Percentiles rank a stretch among this genome's conserved stretches.
phyloP scores from a whole-genome alignment of 2,888 invertebrate species.

The Aspidiotus destructor region DNA sequence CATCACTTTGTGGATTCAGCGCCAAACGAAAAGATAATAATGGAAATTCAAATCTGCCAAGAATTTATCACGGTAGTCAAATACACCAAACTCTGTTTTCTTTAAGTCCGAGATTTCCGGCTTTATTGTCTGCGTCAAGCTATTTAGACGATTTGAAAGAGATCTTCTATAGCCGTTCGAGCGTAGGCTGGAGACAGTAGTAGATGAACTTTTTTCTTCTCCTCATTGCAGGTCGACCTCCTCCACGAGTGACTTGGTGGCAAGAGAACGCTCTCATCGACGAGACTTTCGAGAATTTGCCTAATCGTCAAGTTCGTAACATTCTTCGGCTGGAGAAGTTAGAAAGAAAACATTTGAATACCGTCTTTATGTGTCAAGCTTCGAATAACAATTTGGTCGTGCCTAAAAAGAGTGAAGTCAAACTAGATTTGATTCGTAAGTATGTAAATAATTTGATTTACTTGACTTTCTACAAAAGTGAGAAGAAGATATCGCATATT shows the following conservation, averaged over 20 bases:
- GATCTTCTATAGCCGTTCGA: too few relatives aligned
- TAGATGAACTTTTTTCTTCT: too few relatives aligned
- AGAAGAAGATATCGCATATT: not conserved
- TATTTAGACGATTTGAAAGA: too few relatives aligned
- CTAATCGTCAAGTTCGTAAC: conserved; percentile 58
- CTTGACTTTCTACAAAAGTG: not conserved
- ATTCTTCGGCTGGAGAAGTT: conserved; percentile 59
- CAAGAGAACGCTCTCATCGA: conserved; percentile 62
- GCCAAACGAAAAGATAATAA: too few relatives aligned
- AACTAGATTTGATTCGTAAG: conserved; percentile 66
- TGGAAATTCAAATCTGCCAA: too few relatives aligned
- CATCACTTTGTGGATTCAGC: too few relatives aligned
- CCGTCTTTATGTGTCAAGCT: conserved; percentile 61
- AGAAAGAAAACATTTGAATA: conserved; percentile 58
- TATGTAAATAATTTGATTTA: conserved; percentile 36
- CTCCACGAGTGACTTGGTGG: conserved; percentile 68
- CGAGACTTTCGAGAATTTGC: conserved; percentile 57
- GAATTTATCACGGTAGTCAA: too few relatives aligned
- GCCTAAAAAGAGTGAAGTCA: conserved; percentile 57
- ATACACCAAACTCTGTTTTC: too few relatives aligned
- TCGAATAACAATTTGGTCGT: conserved; percentile 60
- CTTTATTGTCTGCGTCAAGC: too few relatives aligned
- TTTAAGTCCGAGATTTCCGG: too few relatives aligned
- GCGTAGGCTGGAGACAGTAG: too few relatives aligned
- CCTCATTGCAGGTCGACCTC: conserved; percentile 54